Evolutionary conservation across 2,113 vertebrate genomes (phyloP), one percentile per base, ranked within the genome.

Genomic region (Peucedramus taeniatus): DNA sequence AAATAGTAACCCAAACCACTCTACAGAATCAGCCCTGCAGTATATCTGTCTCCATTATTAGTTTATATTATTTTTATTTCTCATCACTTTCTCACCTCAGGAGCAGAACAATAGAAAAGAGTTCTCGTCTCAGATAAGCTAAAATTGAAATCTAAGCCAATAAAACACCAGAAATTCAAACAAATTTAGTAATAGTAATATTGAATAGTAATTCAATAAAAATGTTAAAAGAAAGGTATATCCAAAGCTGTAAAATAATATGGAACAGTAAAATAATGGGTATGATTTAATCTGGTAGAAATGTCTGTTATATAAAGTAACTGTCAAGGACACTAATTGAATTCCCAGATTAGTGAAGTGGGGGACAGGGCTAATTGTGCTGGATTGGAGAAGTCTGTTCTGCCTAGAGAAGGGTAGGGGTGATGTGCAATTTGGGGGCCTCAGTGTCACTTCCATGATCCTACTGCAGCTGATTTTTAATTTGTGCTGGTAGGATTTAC

Each of bases 351-450:
- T 50, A 42, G 28, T 45, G 40, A 61, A 71, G 22, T 13, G 26
- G 12, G 9, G 24, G 12, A 24, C 24, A 22, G 1, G 11, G 27
- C 7, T 83, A 16, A 49, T 60, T 71, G 18, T 76, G 31, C n/a
- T 70, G 39, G 49, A 5, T 0, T 49, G 68, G 69, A 63, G 33
- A 20, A 44, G 22, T 30, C 24, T 83, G 0, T 28, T 80, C 21
- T 65, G 0, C 27, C 28, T 42, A 0, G 20, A 20, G 45, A 44
- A 14, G 37, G 12, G 15, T 28, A 12, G 68, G 23, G 49, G 4
- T 37, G 24, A 4, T n/a, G 82, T 26, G 11, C 28, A 15, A 15
- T 15, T 23, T 75, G 75, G 7, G 30, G 33, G 18, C 11, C 26
- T 82, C 31, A 24, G 21, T 10, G 11, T 44, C 50, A 28, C 31